Base-by-base conservation (phyloP, 1,140 invertebrate species). In the Drosophila murphyi region DNA sequence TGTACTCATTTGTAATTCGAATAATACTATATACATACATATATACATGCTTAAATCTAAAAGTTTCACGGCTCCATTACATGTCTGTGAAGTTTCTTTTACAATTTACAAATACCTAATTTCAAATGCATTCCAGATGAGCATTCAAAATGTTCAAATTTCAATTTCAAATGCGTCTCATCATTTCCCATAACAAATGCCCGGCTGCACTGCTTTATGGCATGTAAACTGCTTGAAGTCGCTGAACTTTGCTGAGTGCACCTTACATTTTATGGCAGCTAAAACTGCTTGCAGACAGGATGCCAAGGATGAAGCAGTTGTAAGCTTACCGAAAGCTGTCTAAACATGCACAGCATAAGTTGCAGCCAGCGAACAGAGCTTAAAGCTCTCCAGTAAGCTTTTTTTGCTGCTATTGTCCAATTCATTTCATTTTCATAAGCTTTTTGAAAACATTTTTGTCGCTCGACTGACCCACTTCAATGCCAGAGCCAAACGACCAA, bases 381-480 rank as follows among this genome's bases (percentile, higher is more conserved):
- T 34, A 35, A 65, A 57, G 41, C 51, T 56, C 10, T 20, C 3
- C 20, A 35, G 10, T 5, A 3, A 69, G 65, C 37, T 69, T 41
- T 20, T 20, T 45, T 3, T 35, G 2, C 10, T 35, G 5, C 3
- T 41, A 1, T 12, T 2, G 7, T 5, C 8, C 29, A 2, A 52
- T 28, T 35, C 5, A 31, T 35, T 7, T 28, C n/a, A 47, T 6
- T 31, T 28, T 12, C 6, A 8, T 2, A 29, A 28, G 60, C 60
- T 56, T 64, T 45, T 68, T 5, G 35, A n/a, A 12, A 31, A 0
- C 37, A 41, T 62, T 70, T 32, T 31, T 62, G 2, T 50, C 67
- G 57, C 63, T 67, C 54, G 63, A 60, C 55, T 73, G 71, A 73
- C 71, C 71, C 71, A 73, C 71, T 73, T 73, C 55, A 60, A 54